These are phyloP conservation scores for Eucidaris tribuloides DNA, from an alignment of 35 echinoderm and acorn worm species.

Conservation along the genomic window DNA sequence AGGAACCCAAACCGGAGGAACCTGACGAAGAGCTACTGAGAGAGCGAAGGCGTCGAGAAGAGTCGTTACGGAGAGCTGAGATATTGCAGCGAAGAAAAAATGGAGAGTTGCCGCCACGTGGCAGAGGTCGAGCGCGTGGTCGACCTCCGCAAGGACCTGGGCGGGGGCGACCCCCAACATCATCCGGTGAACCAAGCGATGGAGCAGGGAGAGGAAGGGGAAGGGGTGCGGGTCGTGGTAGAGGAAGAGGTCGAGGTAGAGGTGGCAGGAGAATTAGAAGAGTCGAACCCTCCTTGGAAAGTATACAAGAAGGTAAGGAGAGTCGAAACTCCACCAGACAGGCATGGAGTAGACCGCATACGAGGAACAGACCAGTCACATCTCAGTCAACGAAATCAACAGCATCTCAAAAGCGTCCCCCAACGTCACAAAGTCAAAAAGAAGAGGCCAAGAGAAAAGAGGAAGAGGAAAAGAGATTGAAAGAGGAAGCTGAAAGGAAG, in stretches of 20 bases:
- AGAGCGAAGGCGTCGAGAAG: conserved; percentile 27
- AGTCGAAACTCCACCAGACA: background rate
- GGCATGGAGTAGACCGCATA: conserved; percentile 8
- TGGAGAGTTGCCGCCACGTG: background rate
- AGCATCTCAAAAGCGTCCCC: background rate
- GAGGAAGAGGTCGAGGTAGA: background rate
- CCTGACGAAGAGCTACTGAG: conserved; percentile 15
- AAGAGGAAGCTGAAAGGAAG: background rate
- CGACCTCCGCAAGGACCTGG: background rate
- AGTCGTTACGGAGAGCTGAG: conserved; percentile 29
- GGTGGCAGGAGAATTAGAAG: background rate
- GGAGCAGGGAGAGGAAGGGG: background rate
- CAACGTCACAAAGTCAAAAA: background rate
- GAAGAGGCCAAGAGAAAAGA: background rate
- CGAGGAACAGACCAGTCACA: background rate
- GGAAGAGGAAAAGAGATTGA: conserved; percentile 9
- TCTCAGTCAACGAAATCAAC: background rate
- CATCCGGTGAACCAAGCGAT: background rate
- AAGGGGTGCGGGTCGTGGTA: conserved; percentile 2
- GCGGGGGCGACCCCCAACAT: background rate
- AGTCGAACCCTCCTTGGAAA: background rate
- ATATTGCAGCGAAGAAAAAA: background rate
- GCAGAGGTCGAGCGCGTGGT: conserved; percentile 10
- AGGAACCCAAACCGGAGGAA: background rate
- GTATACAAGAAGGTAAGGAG: conserved; percentile 1